Evolutionary conservation across 2,888 invertebrate species (phyloP), one percentile per base, ranked within the genome.

Genomic region (Sarcophaga caerulescens): DNA sequence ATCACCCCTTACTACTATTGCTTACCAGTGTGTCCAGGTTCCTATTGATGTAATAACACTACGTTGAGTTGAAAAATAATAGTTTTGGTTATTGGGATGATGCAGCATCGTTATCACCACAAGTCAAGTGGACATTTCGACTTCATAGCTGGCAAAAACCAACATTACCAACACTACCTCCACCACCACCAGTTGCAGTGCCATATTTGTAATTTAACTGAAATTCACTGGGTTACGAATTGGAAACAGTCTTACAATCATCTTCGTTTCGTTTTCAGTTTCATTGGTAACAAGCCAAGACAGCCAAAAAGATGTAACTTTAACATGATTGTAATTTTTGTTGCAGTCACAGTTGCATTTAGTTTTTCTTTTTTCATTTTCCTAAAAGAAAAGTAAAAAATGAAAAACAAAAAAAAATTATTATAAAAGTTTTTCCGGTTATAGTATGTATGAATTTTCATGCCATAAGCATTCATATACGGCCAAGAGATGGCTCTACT

Each of bases 371-470:
- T 62, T 76, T 75, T 81, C 59, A n/a, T 76, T 65, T 69, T 12
- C 71, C 69, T 81, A 74, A 70, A 35, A 35, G 52, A 17, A 47
- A 52, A 52, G 35, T 1, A 10, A 35, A 35, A 35, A 35, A 35
- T 10, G 8, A 35, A 35, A 60, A 35, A 10, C 3, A 35, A 10
- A 76, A 85, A 76, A 74, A 62, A 81, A 63, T 62, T 79, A 85
- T 80, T 82, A 78, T 86, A 68, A 79, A 73, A 82, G 78, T 71
- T 86, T 87, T 87, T 85, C 84, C 84, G 78, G 81, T 85, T 87
- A 75, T 76, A 78, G 69, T 35, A 35, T 35, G 35, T 60, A 77
- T 84, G 71, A 70, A 73, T 80, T 83, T 83, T 86, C 80, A 70
- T 81, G 60, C 81, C 65, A 74, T 74, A 52, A 83, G 35, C 3